Evolutionary conservation across 2,797 vertebrate genomes (phyloP).

Genomic region (Myotis findleyi): DNA sequence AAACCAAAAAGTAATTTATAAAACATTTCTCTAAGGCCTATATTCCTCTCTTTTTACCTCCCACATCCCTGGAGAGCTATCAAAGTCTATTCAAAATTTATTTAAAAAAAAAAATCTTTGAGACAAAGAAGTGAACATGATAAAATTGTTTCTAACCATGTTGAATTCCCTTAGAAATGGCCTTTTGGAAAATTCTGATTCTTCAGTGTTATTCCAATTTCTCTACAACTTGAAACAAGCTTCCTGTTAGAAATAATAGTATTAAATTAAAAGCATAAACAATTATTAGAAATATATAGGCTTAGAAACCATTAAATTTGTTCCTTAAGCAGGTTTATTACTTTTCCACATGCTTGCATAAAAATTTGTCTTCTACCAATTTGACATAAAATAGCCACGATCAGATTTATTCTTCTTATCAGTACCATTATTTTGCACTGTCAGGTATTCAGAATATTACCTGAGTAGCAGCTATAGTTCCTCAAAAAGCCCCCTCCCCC

Average conservation of each 20-base stretch:
- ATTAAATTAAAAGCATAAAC: slow-evolving; percentile 87
- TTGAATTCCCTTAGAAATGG: slow-evolving; percentile 34
- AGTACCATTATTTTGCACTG: slow-evolving; percentile 83
- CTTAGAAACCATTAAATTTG: slow-evolving; percentile 85
- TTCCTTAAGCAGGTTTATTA: slow-evolving; percentile 87
- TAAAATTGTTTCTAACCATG: background rate
- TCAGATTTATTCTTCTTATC: slow-evolving; percentile 85
- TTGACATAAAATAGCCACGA: slow-evolving; percentile 80
- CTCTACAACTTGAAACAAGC: slow-evolving; percentile 67
- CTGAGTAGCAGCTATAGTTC: slow-evolving; percentile 68
- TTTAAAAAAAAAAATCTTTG: background rate
- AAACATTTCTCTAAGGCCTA: background rate
- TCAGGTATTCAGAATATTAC: slow-evolving; percentile 71
- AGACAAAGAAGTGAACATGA: background rate
- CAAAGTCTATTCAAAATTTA: background rate
- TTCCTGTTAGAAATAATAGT: slow-evolving; percentile 76
- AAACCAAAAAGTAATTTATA: slow-evolving; percentile 24
- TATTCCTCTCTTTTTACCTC: background rate
- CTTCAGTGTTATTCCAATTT: slow-evolving; percentile 60
- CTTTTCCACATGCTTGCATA: slow-evolving; percentile 82
- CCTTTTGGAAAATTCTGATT: slow-evolving; percentile 55
- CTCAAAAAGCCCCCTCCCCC: slow-evolving; percentile 50
- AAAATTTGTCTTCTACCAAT: slow-evolving; percentile 86
- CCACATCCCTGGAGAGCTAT: background rate
- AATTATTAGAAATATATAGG: slow-evolving; percentile 87